Conservation (phyloP, 2,113 vertebrate genomes). For the Notarius quadriscutis region DNA sequence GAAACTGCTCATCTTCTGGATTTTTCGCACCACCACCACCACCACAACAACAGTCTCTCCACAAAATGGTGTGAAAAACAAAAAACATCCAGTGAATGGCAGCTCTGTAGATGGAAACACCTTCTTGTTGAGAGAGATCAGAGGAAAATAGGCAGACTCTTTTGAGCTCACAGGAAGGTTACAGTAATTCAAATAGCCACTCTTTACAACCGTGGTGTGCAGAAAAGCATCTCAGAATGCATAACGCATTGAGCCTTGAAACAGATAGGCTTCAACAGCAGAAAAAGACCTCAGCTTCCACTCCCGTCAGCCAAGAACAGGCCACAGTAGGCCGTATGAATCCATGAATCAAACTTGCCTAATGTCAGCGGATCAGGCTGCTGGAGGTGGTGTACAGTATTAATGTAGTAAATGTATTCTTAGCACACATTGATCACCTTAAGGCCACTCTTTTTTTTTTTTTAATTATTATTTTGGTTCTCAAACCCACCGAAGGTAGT, state of each 20-base stretch:
- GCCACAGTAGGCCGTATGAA: background rate
- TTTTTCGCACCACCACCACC: background rate
- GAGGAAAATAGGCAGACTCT: too few species aligned
- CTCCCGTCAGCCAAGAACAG: background rate
- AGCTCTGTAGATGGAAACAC: background rate
- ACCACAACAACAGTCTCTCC: background rate
- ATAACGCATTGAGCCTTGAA: background rate
- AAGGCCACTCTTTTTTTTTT: too few species aligned
- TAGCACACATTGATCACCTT: background rate
- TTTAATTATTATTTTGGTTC: too few species aligned
- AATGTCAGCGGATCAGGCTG: background rate
- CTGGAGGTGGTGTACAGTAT: background rate
- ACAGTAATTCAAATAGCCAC: too few species aligned
- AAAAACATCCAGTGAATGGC: background rate
- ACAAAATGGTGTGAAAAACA: background rate
- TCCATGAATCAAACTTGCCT: background rate
- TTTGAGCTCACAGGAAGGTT: too few species aligned
- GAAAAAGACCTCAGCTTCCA: background rate
- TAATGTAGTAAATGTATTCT: background rate
- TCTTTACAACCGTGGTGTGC: too few species aligned
- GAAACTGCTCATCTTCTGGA: background rate
- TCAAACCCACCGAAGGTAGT: too few species aligned
- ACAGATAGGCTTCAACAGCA: background rate
- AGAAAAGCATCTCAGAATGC: background rate
- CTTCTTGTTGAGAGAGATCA: too few species aligned